Evolutionary conservation across 2,113 vertebrate genomes (phyloP), one percentile per base, ranked within the genome.

Genomic region (Epinephelus fuscoguttatus): DNA sequence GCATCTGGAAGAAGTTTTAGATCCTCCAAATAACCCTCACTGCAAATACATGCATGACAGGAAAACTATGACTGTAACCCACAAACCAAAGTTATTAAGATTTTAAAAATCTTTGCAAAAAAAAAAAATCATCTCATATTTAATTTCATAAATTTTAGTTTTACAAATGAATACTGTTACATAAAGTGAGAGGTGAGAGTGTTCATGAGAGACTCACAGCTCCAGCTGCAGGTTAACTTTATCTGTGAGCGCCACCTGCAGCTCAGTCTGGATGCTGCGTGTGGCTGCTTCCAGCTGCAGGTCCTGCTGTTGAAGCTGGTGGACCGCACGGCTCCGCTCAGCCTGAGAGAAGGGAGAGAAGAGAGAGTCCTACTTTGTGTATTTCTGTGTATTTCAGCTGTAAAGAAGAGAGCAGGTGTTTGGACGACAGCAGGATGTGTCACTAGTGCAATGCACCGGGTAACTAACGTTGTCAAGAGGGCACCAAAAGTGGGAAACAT

Each of bases 161-260:
- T 37, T 6, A 37, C 33, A 37, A 37, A 37, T 37, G 6, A 37
- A 37, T 37, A 37, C 33, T 37, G 33, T 37, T 37, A 15, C 3
- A 2, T 12, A 49, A 49, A 49, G 47, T 49, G 47, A 12, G 3
- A 49, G 14, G 47, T 49, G 14, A 14, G 3, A 11, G 14, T 55
- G 50, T n/a, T 15, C 10, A 11, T 0, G 1, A 37, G 15, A 27
- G 69, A 94, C 96, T 95, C 90, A 97, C 96, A 94, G 85, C 18
- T 94, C 85, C 78, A 69, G 82, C 14, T 96, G 93, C 70, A 96
- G 92, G 25, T 80, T 72, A 14, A 78, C 81, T 80, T 91, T 94
- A 25, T 85, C 21, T 61, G 53, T 95, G 50, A 94, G 91, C 19
- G 90, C 75, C 6, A 42, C 74, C 78, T 95, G 93, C 59, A 96